A percentile compares a stretch with the other conserved stretches of the same genome.
Conservation (phyloP, 1,140 invertebrate genomes). For the Phortica variegata region DNA sequence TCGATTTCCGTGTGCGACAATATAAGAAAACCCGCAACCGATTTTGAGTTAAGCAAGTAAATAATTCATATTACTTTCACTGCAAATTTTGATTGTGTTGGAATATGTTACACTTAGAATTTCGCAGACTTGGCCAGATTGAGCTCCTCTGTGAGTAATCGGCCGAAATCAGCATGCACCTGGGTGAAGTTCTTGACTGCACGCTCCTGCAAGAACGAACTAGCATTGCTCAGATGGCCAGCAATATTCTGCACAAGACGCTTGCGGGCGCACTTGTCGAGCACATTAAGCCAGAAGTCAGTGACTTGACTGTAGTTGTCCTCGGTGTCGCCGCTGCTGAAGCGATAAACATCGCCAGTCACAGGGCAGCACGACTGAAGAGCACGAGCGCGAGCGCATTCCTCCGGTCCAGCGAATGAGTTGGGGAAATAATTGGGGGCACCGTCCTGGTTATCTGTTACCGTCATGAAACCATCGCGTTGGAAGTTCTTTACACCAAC, state of each 20-base stretch:
- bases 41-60: conserved; percentile 2
- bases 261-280: conserved; percentile 71
- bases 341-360: conserved; percentile 69
- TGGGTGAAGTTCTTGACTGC: conserved; percentile 75
- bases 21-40: conserved; percentile 23
- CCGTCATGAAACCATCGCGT: conserved; percentile 78
- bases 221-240: conserved; percentile 72
- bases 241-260: conserved; percentile 82
- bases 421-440: conserved; percentile 96
- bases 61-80: not conserved
- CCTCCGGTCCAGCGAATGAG: conserved; percentile 82
- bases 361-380: conserved; percentile 60
- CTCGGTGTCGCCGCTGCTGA: conserved; percentile 76
- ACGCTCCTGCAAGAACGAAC: conserved; percentile 82
- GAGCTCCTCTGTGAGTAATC: conserved; percentile 65
- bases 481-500: conserved; percentile 75
- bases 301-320: conserved; percentile 88
- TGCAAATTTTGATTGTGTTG: not conserved
- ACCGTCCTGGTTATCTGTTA: conserved; percentile 69
- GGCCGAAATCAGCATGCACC: conserved; percentile 69
- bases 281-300: conserved; percentile 78
- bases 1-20: too few relatives aligned
- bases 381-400: conserved; percentile 61
- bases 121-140: conserved; percentile 62
- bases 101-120: conserved; percentile 55